Evolutionary conservation across 2,113 vertebrate genomes (phyloP).

Genomic region (Sebastes schlegelii): DNA sequence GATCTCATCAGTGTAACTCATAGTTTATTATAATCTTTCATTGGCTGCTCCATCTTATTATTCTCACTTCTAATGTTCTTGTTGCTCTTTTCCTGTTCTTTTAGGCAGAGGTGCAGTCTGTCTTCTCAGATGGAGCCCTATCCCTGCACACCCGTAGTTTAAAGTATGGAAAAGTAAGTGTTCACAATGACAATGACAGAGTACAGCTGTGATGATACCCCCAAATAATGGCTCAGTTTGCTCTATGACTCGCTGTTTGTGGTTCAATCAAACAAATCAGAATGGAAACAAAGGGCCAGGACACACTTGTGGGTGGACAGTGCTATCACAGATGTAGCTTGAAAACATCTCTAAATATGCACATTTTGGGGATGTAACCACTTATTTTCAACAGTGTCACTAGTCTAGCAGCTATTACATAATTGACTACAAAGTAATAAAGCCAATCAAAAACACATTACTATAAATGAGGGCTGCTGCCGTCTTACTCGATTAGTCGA

Average conservation of each 20-base stretch:
- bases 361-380: not conserved
- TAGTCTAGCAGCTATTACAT: not conserved
- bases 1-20: constrained; percentile 95
- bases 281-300: not conserved
- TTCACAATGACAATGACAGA: not conserved
- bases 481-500: too few relatives aligned
- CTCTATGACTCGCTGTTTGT: not conserved
- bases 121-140: constrained; percentile 93
- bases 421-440: not conserved
- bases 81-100: constrained; percentile 75
- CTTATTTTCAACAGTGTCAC: not conserved
- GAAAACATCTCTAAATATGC: not conserved
- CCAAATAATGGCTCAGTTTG: not conserved
- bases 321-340: not conserved
- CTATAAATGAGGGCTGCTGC: too few relatives aligned
- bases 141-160: constrained; percentile 97
- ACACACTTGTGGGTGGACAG: not conserved
- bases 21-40: not conserved
- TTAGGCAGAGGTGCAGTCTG: constrained; percentile 96
- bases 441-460: too few relatives aligned
- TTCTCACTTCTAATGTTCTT: not conserved
- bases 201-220: not conserved
- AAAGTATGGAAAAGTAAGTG: constrained; percentile 94
- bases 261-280: not conserved
- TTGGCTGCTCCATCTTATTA: not conserved